phyloP scores from a whole-genome alignment of 2,888 invertebrate genomes.

The Meiosimyza decipiens region DNA sequence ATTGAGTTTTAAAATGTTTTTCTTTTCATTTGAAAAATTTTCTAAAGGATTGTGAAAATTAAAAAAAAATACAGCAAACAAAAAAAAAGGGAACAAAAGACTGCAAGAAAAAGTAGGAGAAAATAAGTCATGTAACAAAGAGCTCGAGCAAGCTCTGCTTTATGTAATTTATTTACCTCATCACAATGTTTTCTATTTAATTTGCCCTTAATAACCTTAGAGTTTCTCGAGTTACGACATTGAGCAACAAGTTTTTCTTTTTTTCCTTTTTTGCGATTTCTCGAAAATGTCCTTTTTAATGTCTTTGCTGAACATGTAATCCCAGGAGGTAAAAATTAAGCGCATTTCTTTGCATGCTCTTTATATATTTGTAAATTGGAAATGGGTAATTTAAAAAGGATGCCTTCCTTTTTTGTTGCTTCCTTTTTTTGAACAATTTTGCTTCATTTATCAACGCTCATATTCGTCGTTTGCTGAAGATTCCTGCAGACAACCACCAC shows the following conservation, averaged over 20 bases:
- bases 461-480: not conserved
- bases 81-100: not conserved
- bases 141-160: no score
- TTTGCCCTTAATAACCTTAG: not conserved
- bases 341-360: not conserved
- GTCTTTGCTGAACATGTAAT: not conserved
- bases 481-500: not conserved
- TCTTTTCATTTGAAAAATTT: not conserved
- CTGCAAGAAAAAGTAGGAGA: not conserved
- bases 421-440: not conserved
- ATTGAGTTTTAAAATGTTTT: constrained; percentile 46
- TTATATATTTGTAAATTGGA: not conserved
- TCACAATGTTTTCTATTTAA: not conserved
- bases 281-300: not conserved
- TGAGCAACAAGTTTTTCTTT: constrained; percentile 2
- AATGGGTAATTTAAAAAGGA: no score
- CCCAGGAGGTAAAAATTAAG: not conserved
- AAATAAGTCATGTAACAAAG: no score
- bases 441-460: constrained; percentile 6
- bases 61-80: constrained; percentile 1
- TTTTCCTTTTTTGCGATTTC: not conserved
- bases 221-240: no score
- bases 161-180: not conserved
- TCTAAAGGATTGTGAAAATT: not conserved
- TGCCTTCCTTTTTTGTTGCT: not conserved